phyloP scores from a whole-genome alignment of 2,888 invertebrate species.

The Spilosoma lubricipeda region DNA sequence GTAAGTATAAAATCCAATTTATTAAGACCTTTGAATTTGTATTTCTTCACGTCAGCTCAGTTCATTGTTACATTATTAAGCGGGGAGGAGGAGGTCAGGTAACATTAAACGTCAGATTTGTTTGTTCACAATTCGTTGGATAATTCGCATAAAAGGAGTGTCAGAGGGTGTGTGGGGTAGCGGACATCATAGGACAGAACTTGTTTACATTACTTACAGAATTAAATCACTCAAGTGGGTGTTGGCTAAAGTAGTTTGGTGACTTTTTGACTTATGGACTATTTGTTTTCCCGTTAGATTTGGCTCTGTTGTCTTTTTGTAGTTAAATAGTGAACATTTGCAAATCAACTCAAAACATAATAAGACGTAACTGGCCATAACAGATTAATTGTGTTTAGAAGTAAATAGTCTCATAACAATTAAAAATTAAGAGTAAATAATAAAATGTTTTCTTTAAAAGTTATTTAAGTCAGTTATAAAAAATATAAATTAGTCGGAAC shows the following conservation, averaged over 20 bases:
- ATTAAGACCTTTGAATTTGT: conserved; percentile 64
- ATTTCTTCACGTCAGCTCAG: conserved; percentile 54
- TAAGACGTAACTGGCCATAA: neutral
- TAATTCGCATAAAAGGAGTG: conserved; percentile 57
- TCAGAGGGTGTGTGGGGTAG: conserved; percentile 57
- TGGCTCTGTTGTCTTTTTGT: neutral
- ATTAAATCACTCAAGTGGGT: conserved; percentile 76
- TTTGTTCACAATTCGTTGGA: conserved; percentile 64
- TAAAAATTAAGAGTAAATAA: neutral
- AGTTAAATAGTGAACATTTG: neutral
- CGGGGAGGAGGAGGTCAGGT: conserved; percentile 52
- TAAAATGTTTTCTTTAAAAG: neutral
- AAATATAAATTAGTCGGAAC: neutral
- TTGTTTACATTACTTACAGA: conserved; percentile 83
- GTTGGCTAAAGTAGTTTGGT: conserved; percentile 66
- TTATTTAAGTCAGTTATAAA: neutral
- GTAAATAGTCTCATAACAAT: neutral
- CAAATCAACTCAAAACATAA: neutral
- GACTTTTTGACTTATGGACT: conserved; percentile 52
- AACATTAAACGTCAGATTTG: conserved; percentile 59
- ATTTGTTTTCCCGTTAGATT: conserved; percentile 31
- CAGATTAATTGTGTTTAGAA: neutral
- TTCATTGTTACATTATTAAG: conserved; percentile 45
- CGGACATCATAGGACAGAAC: conserved; percentile 64
- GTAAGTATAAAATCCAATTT: conserved; percentile 59